Conservation (phyloP, 2,888 invertebrate species). For the Panzeria rudis region DNA sequence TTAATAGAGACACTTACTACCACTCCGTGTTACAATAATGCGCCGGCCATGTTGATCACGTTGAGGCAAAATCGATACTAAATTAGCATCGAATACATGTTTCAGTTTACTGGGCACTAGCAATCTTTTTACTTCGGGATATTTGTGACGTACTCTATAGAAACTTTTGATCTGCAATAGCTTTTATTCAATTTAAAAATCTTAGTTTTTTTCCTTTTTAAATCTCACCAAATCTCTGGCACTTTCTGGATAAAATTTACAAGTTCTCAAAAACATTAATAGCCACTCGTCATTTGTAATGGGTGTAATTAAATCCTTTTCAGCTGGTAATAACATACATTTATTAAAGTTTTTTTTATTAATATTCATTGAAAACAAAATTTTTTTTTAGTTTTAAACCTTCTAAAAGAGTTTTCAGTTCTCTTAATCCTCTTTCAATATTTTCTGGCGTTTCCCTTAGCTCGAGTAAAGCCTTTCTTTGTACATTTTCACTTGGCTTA, state of each 20-base stretch:
- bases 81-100: constrained; percentile 34
- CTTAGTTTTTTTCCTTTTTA: background rate
- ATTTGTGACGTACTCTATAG: constrained; percentile 6
- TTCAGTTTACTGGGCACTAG: constrained; percentile 20
- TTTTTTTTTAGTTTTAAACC: too few relatives aligned
- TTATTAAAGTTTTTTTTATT: background rate
- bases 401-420: constrained; percentile 37
- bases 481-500: constrained; percentile 12
- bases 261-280: constrained; percentile 51
- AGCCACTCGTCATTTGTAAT: constrained; percentile 37
- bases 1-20: constrained; percentile 26
- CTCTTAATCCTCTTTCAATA: constrained; percentile 35
- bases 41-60: constrained; percentile 51
- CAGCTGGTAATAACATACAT: constrained; percentile 47
- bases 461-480: constrained; percentile 45
- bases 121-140: constrained; percentile 24
- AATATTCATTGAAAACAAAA: too few relatives aligned
- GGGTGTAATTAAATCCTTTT: constrained; percentile 43
- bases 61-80: constrained; percentile 29
- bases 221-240: constrained; percentile 90
- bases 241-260: constrained; percentile 68
- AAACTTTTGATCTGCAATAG: constrained; percentile 34
- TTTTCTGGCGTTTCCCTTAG: constrained; percentile 56
- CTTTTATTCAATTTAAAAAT: background rate
- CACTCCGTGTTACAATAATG: constrained; percentile 9